A percentile compares a stretch with the other conserved stretches of the same genome.
Evolutionary conservation across 1,140 invertebrate species (phyloP).

Genomic region (Amphibalanus amphitrite): DNA sequence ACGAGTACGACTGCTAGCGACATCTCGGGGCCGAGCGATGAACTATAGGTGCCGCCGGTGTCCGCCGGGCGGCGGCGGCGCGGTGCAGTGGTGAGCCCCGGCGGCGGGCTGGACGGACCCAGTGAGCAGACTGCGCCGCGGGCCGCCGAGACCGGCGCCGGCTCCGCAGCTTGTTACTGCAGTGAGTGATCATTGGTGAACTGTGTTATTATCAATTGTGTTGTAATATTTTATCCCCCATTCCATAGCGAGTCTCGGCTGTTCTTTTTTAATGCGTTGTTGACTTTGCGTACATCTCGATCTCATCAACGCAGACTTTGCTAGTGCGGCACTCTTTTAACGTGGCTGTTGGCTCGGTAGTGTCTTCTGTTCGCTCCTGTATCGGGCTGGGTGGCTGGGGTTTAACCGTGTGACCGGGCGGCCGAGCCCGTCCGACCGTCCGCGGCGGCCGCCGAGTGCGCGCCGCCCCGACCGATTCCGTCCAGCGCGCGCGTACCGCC

Average conservation of each 20-base stretch:
- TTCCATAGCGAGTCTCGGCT: no score
- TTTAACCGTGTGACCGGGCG: neutral
- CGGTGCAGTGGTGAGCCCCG: no score
- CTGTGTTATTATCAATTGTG: no score
- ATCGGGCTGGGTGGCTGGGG: neutral
- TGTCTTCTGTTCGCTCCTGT: neutral
- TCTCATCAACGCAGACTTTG: neutral
- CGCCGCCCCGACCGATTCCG: no score
- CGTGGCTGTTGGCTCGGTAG: neutral
- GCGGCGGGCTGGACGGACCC: no score
- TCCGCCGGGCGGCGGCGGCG: no score
- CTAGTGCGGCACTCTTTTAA: neutral
- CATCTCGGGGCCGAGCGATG: slow-evolving; percentile 10
- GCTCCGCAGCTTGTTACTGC: no score
- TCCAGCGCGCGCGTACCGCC: no score
- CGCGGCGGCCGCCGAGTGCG: neutral
- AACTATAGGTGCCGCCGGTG: neutral
- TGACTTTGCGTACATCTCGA: neutral
- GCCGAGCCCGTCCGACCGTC: neutral
- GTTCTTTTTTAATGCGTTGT: neutral
- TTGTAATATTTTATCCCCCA: no score
- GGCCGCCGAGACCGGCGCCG: no score
- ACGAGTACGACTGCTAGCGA: slow-evolving; percentile 36
- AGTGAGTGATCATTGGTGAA: no score
- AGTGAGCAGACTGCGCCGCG: no score